These are phyloP conservation scores for Drosophila varians DNA, from an alignment of 1,140 invertebrate species.

Conservation along the genomic window DNA sequence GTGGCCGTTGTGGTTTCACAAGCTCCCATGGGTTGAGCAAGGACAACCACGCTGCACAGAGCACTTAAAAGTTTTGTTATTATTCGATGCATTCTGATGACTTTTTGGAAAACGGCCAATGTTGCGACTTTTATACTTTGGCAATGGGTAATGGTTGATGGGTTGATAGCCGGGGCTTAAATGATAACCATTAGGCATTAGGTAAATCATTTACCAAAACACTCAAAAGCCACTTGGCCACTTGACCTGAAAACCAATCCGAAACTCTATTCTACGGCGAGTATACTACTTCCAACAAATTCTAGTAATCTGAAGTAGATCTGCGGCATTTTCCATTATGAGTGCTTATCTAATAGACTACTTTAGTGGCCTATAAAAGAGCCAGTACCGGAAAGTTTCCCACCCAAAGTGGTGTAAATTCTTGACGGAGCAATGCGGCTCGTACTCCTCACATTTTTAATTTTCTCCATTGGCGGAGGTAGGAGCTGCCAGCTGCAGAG, in stretches of 20 bases:
- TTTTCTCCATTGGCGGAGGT: conserved; percentile 3
- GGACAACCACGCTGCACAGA: neutral
- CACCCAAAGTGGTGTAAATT: conserved; percentile 17
- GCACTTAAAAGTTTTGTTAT: neutral
- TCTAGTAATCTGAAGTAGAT: neutral
- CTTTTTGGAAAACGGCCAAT: neutral
- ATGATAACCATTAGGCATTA: conserved; percentile 37
- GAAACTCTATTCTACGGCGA: neutral
- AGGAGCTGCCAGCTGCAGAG: conserved; percentile 13
- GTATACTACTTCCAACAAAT: neutral
- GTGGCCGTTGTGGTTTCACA: neutral
- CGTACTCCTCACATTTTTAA: conserved; percentile 9
- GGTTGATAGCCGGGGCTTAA: conserved; percentile 19
- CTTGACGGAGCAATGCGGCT: conserved; percentile 6
- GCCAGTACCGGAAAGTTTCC: too few relatives aligned
- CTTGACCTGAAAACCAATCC: conserved; percentile 1
- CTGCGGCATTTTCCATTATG: conserved; percentile 16
- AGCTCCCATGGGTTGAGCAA: conserved; percentile 14
- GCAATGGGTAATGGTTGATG: neutral
- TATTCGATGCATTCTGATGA: conserved; percentile 37
- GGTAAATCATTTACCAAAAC: conserved; percentile 17
- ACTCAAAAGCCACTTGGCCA: conserved; percentile 19
- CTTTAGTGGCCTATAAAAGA: conserved; percentile 31
- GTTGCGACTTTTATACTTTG: conserved; percentile 51
- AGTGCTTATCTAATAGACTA: conserved; percentile 31